Evolutionary conservation across 2,888 invertebrate species (phyloP), one percentile per base, ranked within the genome.

Genomic region (Pseudococcus viburni): DNA sequence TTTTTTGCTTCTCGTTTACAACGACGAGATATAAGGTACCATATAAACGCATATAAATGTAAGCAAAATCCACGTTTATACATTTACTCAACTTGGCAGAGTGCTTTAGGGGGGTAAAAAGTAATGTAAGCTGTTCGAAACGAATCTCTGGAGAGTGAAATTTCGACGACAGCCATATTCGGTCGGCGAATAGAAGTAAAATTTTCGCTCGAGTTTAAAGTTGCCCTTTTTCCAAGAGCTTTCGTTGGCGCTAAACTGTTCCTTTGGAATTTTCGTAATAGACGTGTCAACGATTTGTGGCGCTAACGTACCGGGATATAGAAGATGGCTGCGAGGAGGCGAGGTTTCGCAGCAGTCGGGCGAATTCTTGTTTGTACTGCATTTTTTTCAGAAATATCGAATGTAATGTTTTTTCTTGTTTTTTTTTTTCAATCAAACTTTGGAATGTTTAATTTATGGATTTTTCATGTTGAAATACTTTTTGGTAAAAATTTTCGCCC

Each of bases 121-220:
- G 73, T 39, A 39, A 73, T 6, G 73, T 33, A 46, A 80, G 42
- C 80, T 73, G 42, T 46, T 80, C 42, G 80, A 80, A 80, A 80
- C 80, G 80, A 80, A 80, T 80, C 80, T 80, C 80, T 80, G 80
- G 80, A 80, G 80, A 80, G 80, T 80, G 80, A 80, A 80, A 80
- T 80, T 80, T 80, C 80, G 80, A n/a, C 39, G 80, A 42, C 80
- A 42, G 80, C 42, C 26, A 73, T 73, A 73, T 80, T 80, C 46
- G 42, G 80, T 42, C 46, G 80, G 15, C 42, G 42, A 77, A 77
- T 17, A 15, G 26, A 33, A 33, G 26, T 33, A 59, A 59, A 59
- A 59, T 59, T 59, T 80, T 39, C 73, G 26, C 15, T n/a, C 59
- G 19, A 59, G 59, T 59, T 59, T 59, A 80, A 80, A 42, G 6